These are phyloP conservation scores for Metopia argyrocephala DNA, from an alignment of 2,888 invertebrate genomes.

Conservation along the genomic window DNA sequence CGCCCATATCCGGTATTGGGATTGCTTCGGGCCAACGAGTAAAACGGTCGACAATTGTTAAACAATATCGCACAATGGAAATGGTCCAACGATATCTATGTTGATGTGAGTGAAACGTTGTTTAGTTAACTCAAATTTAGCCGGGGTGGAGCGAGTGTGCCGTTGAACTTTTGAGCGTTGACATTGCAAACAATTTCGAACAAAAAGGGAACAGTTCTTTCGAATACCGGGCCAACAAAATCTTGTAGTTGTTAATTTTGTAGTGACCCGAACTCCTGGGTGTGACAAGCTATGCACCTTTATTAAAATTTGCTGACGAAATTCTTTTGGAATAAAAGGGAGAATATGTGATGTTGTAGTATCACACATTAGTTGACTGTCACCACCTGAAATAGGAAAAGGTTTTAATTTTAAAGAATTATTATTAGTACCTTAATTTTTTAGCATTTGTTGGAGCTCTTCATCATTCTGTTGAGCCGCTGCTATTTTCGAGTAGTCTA, in stretches of 20 bases:
- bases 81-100: slow-evolving; percentile 24
- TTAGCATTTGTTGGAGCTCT: neutral
- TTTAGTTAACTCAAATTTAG: neutral
- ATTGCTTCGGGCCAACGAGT: slow-evolving; percentile 19
- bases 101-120: slow-evolving; percentile 16
- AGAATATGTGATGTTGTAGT: neutral
- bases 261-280: slow-evolving; percentile 17
- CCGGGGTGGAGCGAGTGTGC: neutral
- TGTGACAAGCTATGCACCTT: slow-evolving; percentile 10
- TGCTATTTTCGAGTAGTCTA: slow-evolving; percentile 3
- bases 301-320: neutral
- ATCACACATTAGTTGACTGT: neutral
- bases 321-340: slow-evolving; percentile 1
- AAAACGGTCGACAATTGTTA: neutral
- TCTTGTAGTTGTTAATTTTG: neutral
- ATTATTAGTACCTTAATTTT: neutral
- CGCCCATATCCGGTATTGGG: slow-evolving; percentile 46
- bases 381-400: neutral
- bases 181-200: slow-evolving; percentile 11
- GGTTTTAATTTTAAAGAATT: neutral
- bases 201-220: slow-evolving; percentile 19
- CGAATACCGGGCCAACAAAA: slow-evolving; percentile 33
- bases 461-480: neutral
- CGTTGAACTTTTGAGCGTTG: slow-evolving; percentile 31
- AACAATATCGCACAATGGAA: slow-evolving; percentile 14